Base-by-base conservation (phyloP, 2,797 vertebrate genomes). In the Falco naumanni region DNA sequence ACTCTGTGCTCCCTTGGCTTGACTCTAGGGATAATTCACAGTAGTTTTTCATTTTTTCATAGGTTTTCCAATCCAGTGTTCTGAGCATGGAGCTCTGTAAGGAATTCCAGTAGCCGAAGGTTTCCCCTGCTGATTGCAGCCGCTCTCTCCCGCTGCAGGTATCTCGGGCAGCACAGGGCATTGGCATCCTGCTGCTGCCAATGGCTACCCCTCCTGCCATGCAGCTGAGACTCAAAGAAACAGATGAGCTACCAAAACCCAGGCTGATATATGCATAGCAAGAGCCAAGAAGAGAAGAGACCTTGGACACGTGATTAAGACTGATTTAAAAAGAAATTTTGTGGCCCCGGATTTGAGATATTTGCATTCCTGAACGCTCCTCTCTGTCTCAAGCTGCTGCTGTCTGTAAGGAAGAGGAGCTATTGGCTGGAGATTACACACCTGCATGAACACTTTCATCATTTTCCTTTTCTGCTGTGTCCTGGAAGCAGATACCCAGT, bases 51-150 rank as follows among this genome's bases (percentile, higher is more conserved):
- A 21, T 53, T 83, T 78, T 76, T 80, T 57, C 50, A 4, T 60
- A 31, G 28, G 7, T 65, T 61, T 82, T 48, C 11, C 33, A 21
- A 48, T 33, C 2, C 33, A 21, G 8, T 16, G 16, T 37, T 69
- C 45, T 37, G 21, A 79, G 13, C 1, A 0, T 3, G 19, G 10
- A 69, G 60, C 11, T 84, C 54, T 2, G 0, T 28, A 20, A 41
- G 17, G 21, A 84, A 89, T 68, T 45, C 26, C 37, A 61, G 14
- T 7, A 53, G 48, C 6, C 21, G 16, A 71, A 84, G 2, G 10
- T 47, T 84, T 90, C 28, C 19, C 28, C 37, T 75, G 25, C 34
- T 19, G 28, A 29, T 39, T 1, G 2, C 16, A 61, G 50, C 26
- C 0, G 4, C 53, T 71, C 13, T 26, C 41, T 39, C 71, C 9